Base-by-base conservation (phyloP, 1,140 invertebrate species). In the Oreohelix idahoensis region DNA sequence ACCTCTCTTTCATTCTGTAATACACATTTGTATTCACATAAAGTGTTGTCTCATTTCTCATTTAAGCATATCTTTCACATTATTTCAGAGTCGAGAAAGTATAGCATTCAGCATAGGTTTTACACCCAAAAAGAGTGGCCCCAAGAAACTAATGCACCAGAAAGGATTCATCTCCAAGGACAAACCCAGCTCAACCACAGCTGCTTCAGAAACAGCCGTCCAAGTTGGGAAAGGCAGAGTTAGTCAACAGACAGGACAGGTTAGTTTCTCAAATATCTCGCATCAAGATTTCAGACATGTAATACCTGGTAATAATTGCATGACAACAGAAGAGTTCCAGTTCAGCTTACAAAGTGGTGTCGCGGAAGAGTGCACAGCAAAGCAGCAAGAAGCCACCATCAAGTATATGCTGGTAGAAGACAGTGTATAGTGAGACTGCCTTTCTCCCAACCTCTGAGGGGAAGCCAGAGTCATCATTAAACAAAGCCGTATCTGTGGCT, bases 61-160 rank as follows among this genome's bases (percentile, higher is more conserved):
- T 45, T 15, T 8, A 45, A 45, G 5, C 53, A 58, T 58, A 11
- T 58, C 26, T 58, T n/a, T 58, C 17, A 15, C 26, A 23, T 58
- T 49, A 29, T 35, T 51, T 32, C 45, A 79, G 77, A 53, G 35
- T 13, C 51, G 58, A 39, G 77, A 79, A 32, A 66, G 53, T 66
- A 36, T 79, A n/a, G 35, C 77, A 20, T 79, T 66, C 58, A 79
- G 42, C 58, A 79, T 79, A 42, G 77, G 77, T 17, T 79, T 79
- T 39, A 79, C 77, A 23, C 77, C 77, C n/a, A 45, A 79, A 29
- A 39, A 15, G 13, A 79, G n/a, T 36, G 63, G 29, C 20, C 77
- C 51, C 23, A 79, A 79, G n/a, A 38, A 35, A 23, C 20, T 66
- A 13, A 20, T 79, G 35, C 51, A 66, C 10, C n/a, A 69, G 29